Evolutionary conservation across 2,113 vertebrate species (phyloP), one percentile per base, ranked within the genome.

Genomic region (Stigmatopora argus): DNA sequence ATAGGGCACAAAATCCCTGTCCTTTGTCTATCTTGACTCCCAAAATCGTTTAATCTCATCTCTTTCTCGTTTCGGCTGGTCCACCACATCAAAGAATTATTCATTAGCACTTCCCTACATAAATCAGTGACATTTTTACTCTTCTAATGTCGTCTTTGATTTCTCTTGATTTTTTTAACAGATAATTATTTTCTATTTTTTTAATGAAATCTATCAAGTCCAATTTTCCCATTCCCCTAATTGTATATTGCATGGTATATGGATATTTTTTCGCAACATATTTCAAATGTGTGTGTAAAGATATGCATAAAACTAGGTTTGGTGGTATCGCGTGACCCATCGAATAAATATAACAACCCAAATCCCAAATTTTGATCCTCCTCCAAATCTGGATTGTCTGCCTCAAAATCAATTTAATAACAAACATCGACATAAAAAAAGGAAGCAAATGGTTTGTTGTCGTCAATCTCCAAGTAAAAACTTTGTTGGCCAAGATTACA

Each of bases 151-250:
- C 49, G 61, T 46, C 66, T 83, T 79, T 78, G 76, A 81, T 83
- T 80, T 64, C 71, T 49, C 60, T 63, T 89, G 41, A 88, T 85
- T 78, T 89, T 88, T 85, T 41, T 88, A 82, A 56, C 26, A 55
- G 59, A 52, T 51, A 62, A 67, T 53, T 65, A 53, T 58, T 7
- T 64, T 31, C 26, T 31, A n/a, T 73, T 1, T 52, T 56, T 73
- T 1, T 47, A 51, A 51, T 26, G 21, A 8, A 19, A 0, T 21
- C n/a, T 15, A 63, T 19, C 35, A 13, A 60, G 17, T 19, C 35
- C 14, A 38, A 14, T 58, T 57, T 57, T 3, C 14, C 26, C 9
- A 2, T 23, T 34, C 9, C 26, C 17, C 31, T 57, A 13, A 3
- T 35, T 57, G 26, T 57, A 8, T n/a, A 9, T 55, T 5, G 23